Evolutionary conservation across 1,140 invertebrate genomes (phyloP), one percentile per base, ranked within the genome.

Genomic region (Cecropterus lyciades): DNA sequence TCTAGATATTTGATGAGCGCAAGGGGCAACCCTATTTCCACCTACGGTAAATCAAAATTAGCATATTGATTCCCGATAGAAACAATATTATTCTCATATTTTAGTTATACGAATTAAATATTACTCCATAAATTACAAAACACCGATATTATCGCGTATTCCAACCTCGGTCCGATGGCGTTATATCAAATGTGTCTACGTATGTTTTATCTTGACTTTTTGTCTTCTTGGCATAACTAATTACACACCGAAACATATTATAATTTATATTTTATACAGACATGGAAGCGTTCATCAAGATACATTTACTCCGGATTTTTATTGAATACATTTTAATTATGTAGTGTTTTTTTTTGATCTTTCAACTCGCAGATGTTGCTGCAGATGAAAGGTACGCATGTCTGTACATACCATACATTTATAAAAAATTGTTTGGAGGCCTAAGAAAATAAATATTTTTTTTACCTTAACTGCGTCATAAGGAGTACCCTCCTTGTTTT

Each of bases 141-240:
- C 14, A 45, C 14, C n/a, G 14, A 15, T 45, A 45, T 8, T 45
- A 45, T 45, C 15, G 43, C 43, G 43, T 4, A 48, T 48, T 48
- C 8, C 0, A 20, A 10, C 16, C 15, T 48, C 17, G 16, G 15
- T 48, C 20, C 45, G 15, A 48, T 17, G 16, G 45, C 16, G 20
- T 20, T 48, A 33, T 20, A 17, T 48, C 11, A 48, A 48, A 48
- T 20, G 15, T 48, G 45, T 6, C 16, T 48, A 20, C 15, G 20
- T 20, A 48, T 48, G 14, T 48, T 20, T 20, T 11, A 48, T 48
- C 20, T 10, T 48, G 13, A 9, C 20, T 10, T 30, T 16, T 48
- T 11, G 8, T 48, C 14, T 13, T 14, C 8, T 14, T 33, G 30
- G 6, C 17, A 16, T 3, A 48, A 48, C 13, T 48, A 48, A 17